Conservation (phyloP, 2,113 vertebrate species). For the Gavialis gangeticus region DNA sequence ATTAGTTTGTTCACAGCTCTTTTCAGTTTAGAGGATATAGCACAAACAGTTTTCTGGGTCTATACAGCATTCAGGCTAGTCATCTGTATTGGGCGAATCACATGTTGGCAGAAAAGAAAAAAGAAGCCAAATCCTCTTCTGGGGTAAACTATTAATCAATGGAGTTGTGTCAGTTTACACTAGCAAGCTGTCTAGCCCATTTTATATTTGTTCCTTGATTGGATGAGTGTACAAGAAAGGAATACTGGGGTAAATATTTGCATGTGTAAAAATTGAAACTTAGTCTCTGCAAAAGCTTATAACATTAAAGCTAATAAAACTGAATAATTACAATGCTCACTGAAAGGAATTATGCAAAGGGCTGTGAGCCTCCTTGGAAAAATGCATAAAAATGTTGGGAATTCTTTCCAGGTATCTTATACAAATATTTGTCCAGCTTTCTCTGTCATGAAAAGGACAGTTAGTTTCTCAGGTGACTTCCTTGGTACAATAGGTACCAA, state of each 20-base stretch:
- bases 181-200: neutral
- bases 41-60: neutral
- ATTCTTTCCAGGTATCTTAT: neutral
- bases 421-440: neutral
- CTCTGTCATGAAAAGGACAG: neutral
- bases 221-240: neutral
- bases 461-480: neutral
- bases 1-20: neutral
- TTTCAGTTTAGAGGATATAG: neutral
- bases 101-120: neutral
- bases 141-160: neutral
- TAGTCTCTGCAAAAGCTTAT: no score
- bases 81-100: neutral
- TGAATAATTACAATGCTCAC: no score
- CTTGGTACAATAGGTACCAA: neutral
- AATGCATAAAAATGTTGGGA: neutral
- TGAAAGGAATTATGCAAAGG: neutral
- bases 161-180: neutral
- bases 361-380: neutral
- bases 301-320: no score
- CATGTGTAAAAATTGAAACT: no score
- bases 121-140: neutral
- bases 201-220: neutral
- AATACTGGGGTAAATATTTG: no score
- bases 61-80: neutral